Percentiles rank a stretch among this genome's conserved stretches.
Conservation (phyloP, 2,113 vertebrate species). For the Pygoscelis antarcticus region DNA sequence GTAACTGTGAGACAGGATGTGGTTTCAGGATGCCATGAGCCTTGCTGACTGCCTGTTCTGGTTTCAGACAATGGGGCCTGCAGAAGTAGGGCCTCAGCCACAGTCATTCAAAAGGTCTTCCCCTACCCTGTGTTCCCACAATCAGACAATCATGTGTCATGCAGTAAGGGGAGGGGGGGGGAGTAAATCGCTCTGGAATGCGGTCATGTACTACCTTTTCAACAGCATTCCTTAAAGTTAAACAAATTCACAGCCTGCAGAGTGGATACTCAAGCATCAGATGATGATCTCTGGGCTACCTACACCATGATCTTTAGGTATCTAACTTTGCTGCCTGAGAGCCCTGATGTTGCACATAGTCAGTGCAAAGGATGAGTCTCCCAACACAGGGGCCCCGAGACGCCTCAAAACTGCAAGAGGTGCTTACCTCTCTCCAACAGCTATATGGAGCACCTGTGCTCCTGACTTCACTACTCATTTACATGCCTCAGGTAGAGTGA, state of each 20-base stretch:
- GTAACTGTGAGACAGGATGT: not conserved
- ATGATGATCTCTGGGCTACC: not conserved
- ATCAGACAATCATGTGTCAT: not conserved
- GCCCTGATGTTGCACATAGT: not conserved
- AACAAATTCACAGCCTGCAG: not conserved
- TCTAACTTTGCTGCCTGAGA: not conserved
- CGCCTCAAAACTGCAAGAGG: accelerated
- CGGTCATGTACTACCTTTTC: not conserved
- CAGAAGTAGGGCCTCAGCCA: not conserved
- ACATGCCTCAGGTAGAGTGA: not conserved
- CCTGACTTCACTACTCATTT: not conserved
- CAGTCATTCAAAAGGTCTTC: not conserved
- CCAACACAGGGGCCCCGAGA: not conserved
- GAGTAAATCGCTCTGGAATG: not conserved
- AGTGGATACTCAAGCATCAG: not conserved
- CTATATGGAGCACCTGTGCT: not conserved
- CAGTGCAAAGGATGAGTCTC: not conserved
- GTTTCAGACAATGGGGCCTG: not conserved
- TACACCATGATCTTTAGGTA: not conserved
- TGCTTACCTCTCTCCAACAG: not conserved
- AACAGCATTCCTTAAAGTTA: not conserved
- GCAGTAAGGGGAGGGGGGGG: no score
- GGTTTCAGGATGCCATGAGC: not conserved
- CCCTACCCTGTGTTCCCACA: not conserved
- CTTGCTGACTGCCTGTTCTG: not conserved